Percentiles rank a stretch among this genome's conserved stretches.
Evolutionary conservation across 2,797 vertebrate species (phyloP).

Genomic region (Borostomias antarcticus): DNA sequence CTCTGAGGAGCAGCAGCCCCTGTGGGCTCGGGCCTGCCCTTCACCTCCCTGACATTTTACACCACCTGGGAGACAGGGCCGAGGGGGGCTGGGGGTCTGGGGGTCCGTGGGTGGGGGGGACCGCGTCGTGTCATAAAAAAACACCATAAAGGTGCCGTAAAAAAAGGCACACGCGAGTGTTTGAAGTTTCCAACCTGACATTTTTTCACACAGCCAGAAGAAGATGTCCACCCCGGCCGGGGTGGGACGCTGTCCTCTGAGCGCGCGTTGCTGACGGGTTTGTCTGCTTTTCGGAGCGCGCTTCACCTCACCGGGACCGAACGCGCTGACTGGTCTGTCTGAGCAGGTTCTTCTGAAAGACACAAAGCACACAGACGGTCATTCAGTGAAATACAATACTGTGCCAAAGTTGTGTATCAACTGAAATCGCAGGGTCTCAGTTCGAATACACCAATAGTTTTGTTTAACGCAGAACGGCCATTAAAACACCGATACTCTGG

Average conservation of each 20-base stretch:
- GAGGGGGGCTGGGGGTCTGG: no score
- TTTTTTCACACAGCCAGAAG: conserved; percentile 43
- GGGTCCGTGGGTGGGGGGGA: no score
- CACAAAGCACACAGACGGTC: not conserved
- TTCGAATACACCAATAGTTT: not conserved
- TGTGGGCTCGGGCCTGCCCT: conserved; percentile 36
- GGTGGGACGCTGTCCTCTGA: not conserved
- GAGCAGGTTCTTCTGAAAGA: not conserved
- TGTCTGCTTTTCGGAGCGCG: no score
- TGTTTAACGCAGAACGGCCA: not conserved
- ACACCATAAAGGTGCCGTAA: conserved; percentile 52
- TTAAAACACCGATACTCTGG: not conserved
- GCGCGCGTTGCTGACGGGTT: no score
- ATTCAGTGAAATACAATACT: not conserved
- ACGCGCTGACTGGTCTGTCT: not conserved
- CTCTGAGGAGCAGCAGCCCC: conserved; percentile 47
- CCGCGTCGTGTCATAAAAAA: conserved; percentile 63
- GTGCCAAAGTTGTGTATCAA: no score
- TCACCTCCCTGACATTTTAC: conserved; percentile 65
- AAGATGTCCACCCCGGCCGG: conserved; percentile 19
- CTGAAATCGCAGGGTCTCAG: not conserved
- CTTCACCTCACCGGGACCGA: no score
- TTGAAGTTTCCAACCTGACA: conserved; percentile 57
- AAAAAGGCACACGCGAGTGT: conserved; percentile 35
- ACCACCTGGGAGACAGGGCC: conserved; percentile 52